Conservation (phyloP, 2,888 invertebrate species). For the Drosophila seclusa region DNA sequence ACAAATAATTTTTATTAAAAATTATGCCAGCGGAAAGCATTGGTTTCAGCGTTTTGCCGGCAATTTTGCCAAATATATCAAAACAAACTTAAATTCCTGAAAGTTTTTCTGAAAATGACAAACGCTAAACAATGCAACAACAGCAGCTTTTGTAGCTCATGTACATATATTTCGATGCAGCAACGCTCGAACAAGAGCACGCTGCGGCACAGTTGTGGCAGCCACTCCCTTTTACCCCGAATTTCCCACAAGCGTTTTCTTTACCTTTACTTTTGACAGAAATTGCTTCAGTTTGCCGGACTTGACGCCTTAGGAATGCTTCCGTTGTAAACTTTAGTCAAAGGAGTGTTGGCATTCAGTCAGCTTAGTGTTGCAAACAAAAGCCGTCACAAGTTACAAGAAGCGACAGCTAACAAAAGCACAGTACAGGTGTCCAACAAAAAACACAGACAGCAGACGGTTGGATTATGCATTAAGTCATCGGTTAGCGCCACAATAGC, state of each 20-base stretch:
- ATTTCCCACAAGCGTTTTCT: neutral
- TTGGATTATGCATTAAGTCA: slow-evolving; percentile 21
- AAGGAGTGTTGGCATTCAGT: slow-evolving; percentile 34
- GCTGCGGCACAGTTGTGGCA: slow-evolving; percentile 8
- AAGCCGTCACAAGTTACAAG: slow-evolving; percentile 52
- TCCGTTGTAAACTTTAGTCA: slow-evolving; percentile 45
- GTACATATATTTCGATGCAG: slow-evolving; percentile 2
- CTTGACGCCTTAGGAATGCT: slow-evolving; percentile 50
- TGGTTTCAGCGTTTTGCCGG: neutral
- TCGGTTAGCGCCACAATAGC: slow-evolving; percentile 4
- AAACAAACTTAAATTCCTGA: slow-evolving; percentile 19
- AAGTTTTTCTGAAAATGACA: slow-evolving; percentile 32
- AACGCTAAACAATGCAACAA: slow-evolving; percentile 47
- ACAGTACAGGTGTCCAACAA: slow-evolving; percentile 11
- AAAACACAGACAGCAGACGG: neutral
- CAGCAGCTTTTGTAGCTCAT: slow-evolving; percentile 33
- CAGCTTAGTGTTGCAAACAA: slow-evolving; percentile 58
- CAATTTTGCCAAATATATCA: neutral
- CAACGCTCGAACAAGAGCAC: neutral
- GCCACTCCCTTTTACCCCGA: neutral
- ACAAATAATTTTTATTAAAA: neutral
- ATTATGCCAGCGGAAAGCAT: neutral
- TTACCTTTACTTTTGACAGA: neutral
- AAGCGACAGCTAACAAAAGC: slow-evolving; percentile 25
- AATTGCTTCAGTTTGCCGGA: slow-evolving; percentile 36